phyloP scores from a whole-genome alignment of 2,888 invertebrate species.

The Teleogryllus oceanicus region DNA sequence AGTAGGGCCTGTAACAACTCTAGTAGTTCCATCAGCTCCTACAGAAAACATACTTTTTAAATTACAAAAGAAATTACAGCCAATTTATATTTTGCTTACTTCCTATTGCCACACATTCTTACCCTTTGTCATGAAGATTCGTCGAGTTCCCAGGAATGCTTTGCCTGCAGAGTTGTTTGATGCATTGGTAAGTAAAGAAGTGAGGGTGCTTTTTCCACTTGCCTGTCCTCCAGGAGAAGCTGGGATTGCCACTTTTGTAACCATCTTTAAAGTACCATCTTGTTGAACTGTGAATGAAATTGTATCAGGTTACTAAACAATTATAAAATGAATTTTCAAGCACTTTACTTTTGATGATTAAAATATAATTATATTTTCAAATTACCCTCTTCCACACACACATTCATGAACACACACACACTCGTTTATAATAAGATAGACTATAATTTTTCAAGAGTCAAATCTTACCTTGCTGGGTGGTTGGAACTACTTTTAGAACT shows the following conservation, averaged over 20 bases:
- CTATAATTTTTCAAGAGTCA: not conserved
- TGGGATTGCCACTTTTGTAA: constrained; percentile 63
- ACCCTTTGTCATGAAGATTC: constrained; percentile 74
- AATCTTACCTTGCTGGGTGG: constrained; percentile 55
- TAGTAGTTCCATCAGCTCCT: constrained; percentile 60
- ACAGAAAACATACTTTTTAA: not conserved
- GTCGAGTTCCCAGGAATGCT: constrained; percentile 60
- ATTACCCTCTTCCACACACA: not conserved
- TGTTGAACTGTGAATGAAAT: constrained; percentile 35
- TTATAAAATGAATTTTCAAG: not conserved
- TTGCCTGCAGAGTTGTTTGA: constrained; percentile 58
- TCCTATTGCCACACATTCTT: constrained; percentile 29
- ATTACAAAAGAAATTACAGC: not conserved
- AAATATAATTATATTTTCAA: not conserved
- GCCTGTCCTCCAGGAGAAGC: constrained; percentile 44
- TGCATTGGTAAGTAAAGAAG: constrained; percentile 60
- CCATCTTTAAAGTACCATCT: constrained; percentile 63
- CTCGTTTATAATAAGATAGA: not conserved
- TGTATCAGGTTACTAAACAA: not conserved
- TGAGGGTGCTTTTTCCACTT: constrained; percentile 54
- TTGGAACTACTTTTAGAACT: constrained; percentile 54
- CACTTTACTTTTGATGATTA: not conserved
- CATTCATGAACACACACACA: not conserved
- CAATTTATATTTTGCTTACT: too few relatives aligned
- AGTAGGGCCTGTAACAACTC: constrained; percentile 60